Conservation (phyloP, 2,797 vertebrate species). For the Halcyon chelicuti region DNA sequence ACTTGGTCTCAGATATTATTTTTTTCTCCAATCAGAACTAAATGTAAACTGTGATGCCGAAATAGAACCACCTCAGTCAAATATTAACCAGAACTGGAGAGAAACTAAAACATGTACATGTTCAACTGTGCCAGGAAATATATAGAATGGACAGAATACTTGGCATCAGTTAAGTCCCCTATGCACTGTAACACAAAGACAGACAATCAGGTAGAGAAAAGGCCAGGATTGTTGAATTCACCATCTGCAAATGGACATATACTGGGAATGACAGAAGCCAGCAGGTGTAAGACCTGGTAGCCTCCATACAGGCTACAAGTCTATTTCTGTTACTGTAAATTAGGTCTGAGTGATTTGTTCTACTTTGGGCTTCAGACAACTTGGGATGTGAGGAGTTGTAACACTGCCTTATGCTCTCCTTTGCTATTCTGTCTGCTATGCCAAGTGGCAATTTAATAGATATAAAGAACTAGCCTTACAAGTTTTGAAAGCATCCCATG, state of each 20-base stretch:
- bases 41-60: background rate
- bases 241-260: background rate
- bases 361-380: background rate
- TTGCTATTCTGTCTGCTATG: background rate
- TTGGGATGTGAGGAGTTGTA: background rate
- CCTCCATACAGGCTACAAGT: background rate
- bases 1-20: background rate
- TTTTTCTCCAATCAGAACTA: background rate
- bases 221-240: rapidly evolving
- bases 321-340: background rate
- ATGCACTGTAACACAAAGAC: background rate
- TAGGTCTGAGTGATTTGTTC: background rate
- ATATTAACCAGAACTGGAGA: background rate
- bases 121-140: background rate
- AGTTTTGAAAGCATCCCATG: background rate
- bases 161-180: background rate
- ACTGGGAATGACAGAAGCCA: background rate
- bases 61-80: background rate
- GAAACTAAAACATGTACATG: background rate
- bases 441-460: background rate
- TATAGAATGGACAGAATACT: rapidly evolving
- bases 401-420: background rate
- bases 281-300: background rate
- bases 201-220: background rate
- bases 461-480: background rate